These are phyloP conservation scores for Lycorma delicatula DNA, from an alignment of 1,140 invertebrate genomes.

Conservation along the genomic window DNA sequence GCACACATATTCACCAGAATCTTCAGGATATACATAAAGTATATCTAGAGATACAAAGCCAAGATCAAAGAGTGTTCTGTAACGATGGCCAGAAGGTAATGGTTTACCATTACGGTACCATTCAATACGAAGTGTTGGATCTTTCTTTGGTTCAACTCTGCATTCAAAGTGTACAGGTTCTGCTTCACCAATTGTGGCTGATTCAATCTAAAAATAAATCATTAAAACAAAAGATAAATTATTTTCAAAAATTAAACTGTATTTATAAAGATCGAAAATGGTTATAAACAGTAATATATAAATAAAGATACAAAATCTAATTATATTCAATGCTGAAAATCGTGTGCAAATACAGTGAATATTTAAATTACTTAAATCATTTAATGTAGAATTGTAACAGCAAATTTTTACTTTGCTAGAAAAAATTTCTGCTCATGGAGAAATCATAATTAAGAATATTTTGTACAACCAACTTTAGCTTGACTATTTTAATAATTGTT, in stretches of 20 bases:
- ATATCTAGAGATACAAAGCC: conserved; percentile 92
- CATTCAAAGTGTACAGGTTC: conserved; percentile 93
- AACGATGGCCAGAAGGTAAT: conserved; percentile 81
- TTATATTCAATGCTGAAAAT: too few species aligned
- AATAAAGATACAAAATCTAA: neutral
- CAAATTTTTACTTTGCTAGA: too few species aligned
- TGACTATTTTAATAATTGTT: too few species aligned
- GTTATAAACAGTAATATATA: neutral
- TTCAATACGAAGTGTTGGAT: conserved; percentile 83
- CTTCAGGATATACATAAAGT: conserved; percentile 84
- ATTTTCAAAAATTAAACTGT: too few species aligned
- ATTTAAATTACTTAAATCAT: too few species aligned
- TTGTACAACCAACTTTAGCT: too few species aligned
- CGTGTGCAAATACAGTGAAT: too few species aligned
- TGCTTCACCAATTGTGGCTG: conserved; percentile 72
- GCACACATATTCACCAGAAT: conserved; percentile 89
- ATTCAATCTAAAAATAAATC: conserved; percentile 50
- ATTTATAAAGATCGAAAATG: neutral
- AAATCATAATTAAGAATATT: too few species aligned
- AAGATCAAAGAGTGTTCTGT: conserved; percentile 87
- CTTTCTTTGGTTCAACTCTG: conserved; percentile 87
- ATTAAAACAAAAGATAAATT: neutral
- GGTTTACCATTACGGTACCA: conserved; percentile 90
- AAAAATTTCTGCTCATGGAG: too few species aligned
- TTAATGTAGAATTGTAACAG: too few species aligned